phyloP scores from a whole-genome alignment of 2,797 vertebrate genomes.

The Molossus alvarezi region DNA sequence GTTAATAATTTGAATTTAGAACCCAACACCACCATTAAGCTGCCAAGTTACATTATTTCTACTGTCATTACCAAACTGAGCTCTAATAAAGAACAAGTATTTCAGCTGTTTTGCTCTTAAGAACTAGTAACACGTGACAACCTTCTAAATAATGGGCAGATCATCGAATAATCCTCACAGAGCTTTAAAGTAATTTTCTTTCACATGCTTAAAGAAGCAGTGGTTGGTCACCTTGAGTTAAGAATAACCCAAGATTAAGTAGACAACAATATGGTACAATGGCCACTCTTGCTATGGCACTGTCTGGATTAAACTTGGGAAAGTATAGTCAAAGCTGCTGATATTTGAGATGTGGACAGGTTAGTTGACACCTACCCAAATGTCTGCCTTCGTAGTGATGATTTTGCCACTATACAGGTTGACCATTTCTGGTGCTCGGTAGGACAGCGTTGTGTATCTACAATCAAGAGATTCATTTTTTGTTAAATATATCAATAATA shows the following conservation, averaged over 20 bases:
- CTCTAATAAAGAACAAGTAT: constrained; percentile 60
- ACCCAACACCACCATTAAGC: background rate
- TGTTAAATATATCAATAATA: constrained; percentile 74
- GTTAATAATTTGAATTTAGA: constrained; percentile 55
- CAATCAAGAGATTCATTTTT: constrained; percentile 80
- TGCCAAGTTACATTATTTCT: constrained; percentile 46
- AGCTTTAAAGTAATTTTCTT: constrained; percentile 46
- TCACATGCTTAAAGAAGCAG: constrained; percentile 48
- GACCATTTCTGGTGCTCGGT: constrained; percentile 99
- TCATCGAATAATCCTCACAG: constrained; percentile 54
- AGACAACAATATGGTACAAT: background rate
- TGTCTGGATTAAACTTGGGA: background rate
- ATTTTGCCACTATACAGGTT: constrained; percentile 97
- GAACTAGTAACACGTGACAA: constrained; percentile 62
- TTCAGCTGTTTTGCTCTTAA: constrained; percentile 62
- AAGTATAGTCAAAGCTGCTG: background rate
- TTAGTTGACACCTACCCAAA: constrained; percentile 94
- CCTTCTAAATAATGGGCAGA: constrained; percentile 14
- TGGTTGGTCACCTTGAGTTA: background rate
- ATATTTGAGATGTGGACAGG: background rate
- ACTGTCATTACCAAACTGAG: constrained; percentile 34
- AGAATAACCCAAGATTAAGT: background rate
- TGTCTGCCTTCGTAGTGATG: constrained; percentile 98
- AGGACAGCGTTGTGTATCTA: constrained; percentile 99
- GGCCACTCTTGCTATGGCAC: background rate